These are phyloP conservation scores for Axea sp. DNA, from an alignment of 2,888 invertebrate species.

Conservation along the genomic window DNA sequence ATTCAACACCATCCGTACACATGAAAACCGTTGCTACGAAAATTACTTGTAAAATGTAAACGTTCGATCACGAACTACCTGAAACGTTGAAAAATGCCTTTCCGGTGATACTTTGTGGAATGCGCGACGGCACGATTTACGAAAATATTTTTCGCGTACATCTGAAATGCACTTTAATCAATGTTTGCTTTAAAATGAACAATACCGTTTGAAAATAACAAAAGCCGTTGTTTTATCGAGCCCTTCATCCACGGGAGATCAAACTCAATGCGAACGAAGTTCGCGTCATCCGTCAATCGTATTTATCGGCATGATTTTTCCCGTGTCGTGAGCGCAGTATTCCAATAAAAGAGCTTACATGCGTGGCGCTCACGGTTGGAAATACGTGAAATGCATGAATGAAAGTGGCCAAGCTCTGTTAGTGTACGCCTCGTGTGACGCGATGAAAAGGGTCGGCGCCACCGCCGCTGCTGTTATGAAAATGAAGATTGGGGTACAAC, in stretches of 20 bases:
- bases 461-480: constrained; percentile 34
- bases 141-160: too few relatives aligned
- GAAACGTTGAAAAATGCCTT: too few relatives aligned
- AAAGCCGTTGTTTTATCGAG: constrained; percentile 19
- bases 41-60: too few relatives aligned
- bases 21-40: too few relatives aligned
- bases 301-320: constrained; percentile 11
- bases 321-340: not conserved
- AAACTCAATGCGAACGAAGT: constrained; percentile 9
- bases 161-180: not conserved
- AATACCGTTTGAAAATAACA: not conserved
- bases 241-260: not conserved
- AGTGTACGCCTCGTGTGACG: constrained; percentile 30
- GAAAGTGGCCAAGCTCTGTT: constrained; percentile 45
- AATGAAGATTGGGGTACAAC: constrained; percentile 47
- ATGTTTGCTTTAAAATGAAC: constrained; percentile 1
- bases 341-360: constrained; percentile 21
- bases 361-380: constrained; percentile 22
- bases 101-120: too few relatives aligned
- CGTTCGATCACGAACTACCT: too few relatives aligned
- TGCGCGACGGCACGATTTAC: too few relatives aligned
- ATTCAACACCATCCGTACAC: too few relatives aligned
- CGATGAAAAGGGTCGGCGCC: constrained; percentile 27
- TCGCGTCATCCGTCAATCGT: constrained; percentile 19
- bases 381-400: constrained; percentile 47